phyloP scores from a whole-genome alignment of 2,888 invertebrate species.

The Pheosia gnoma region DNA sequence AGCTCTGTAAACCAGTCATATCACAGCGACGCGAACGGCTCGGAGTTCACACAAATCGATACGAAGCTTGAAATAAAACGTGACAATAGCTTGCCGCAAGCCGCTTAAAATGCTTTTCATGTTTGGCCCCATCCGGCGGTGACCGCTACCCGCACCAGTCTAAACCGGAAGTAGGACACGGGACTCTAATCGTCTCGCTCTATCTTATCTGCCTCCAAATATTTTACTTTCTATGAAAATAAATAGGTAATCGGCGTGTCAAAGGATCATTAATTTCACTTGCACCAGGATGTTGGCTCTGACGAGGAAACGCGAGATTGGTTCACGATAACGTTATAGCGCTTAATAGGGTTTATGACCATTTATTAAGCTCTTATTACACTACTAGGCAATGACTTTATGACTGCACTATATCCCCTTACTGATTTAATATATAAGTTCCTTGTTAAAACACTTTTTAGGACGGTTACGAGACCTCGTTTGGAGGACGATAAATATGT shows the following conservation, averaged over 20 bases:
- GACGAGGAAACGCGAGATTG: conserved; percentile 53
- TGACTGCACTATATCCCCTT: conserved; percentile 14
- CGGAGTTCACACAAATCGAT: conserved; percentile 56
- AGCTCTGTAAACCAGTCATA: conserved; percentile 22
- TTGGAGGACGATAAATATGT: conserved; percentile 1
- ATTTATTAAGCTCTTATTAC: conserved; percentile 37
- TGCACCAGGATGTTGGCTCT: conserved; percentile 63
- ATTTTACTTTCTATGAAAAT: conserved; percentile 50
- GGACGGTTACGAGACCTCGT: neutral
- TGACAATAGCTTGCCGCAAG: conserved; percentile 67
- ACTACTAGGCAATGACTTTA: conserved; percentile 34
- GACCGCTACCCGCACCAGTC: conserved; percentile 48
- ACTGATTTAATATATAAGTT: conserved; percentile 8
- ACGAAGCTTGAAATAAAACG: conserved; percentile 71
- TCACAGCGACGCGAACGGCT: conserved; percentile 12
- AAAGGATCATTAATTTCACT: conserved; percentile 71
- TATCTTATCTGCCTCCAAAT: conserved; percentile 60
- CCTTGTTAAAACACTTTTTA: conserved; percentile 6
- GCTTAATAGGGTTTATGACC: conserved; percentile 48
- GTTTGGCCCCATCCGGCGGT: conserved; percentile 73
- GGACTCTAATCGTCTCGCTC: conserved; percentile 63
- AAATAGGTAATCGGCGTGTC: conserved; percentile 51
- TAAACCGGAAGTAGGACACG: conserved; percentile 69
- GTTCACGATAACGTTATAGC: conserved; percentile 51
- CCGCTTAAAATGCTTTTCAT: conserved; percentile 83